A percentile compares a stretch with the other conserved stretches of the same genome.
phyloP scores from a whole-genome alignment of 2,888 invertebrate species.

The Microplitis deprimator region DNA sequence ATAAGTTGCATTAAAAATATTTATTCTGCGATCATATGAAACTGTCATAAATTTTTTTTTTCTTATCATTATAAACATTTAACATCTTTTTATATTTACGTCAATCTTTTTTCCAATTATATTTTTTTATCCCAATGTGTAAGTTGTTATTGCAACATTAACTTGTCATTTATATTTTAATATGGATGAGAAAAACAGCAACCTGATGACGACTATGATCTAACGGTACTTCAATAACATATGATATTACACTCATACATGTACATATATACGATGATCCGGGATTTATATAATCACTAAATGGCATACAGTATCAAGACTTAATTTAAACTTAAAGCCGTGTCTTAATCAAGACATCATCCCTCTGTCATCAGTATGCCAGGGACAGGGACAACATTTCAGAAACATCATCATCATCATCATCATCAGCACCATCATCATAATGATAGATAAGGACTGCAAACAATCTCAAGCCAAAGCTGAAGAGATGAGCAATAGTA shows the following conservation, averaged over 20 bases:
- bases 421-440: background rate
- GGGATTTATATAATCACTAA: constrained; percentile 4
- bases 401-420: background rate
- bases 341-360: constrained; percentile 3
- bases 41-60: constrained; percentile 38
- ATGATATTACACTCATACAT: background rate
- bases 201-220: background rate
- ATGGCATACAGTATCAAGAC: background rate
- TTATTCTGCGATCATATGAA: constrained; percentile 33
- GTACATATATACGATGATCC: background rate
- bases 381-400: background rate
- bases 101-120: constrained; percentile 30
- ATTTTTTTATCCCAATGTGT: background rate
- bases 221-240: background rate
- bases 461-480: background rate
- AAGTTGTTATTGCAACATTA: constrained; percentile 1
- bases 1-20: background rate
- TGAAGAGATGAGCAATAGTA: background rate
- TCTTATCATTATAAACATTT: constrained; percentile 19
- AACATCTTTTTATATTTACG: constrained; percentile 10
- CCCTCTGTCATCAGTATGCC: background rate
- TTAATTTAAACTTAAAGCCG: background rate
- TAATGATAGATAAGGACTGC: background rate
- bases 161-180: background rate
- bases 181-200: background rate